These are phyloP conservation scores for Pelvicachromis taeniatus DNA, from an alignment of 2,113 vertebrate species.

Conservation along the genomic window DNA sequence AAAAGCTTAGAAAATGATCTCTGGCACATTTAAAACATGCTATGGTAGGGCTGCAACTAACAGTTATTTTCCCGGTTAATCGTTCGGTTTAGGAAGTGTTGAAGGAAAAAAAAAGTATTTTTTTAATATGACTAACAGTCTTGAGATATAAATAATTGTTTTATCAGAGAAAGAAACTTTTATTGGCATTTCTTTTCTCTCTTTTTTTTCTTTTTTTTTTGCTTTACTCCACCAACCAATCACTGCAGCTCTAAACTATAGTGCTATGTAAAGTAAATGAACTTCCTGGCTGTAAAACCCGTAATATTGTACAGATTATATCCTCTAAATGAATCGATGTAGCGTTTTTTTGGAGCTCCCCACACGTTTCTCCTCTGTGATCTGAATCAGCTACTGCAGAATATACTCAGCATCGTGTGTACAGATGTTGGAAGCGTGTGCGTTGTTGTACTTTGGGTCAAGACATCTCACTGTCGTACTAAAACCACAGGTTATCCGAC, in stretches of 20 bases:
- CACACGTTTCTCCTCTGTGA: conserved; percentile 42
- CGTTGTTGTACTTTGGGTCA: conserved; percentile 39
- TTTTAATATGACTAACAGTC: neutral
- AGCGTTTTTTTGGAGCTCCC: conserved; percentile 37
- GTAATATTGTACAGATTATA: conserved; percentile 24
- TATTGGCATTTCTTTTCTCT: neutral
- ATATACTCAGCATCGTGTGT: conserved; percentile 38
- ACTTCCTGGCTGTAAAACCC: conserved; percentile 13
- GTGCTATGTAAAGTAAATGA: neutral
- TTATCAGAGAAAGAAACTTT: neutral
- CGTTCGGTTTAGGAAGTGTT: neutral
- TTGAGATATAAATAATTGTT: neutral
- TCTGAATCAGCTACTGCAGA: conserved; percentile 13
- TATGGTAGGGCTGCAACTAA: neutral
- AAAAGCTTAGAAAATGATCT: neutral
- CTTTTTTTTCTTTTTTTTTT: neutral
- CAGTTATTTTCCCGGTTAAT: neutral
- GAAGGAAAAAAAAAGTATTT: neutral
- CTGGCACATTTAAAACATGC: neutral
- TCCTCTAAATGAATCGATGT: neutral
- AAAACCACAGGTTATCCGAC: neutral
- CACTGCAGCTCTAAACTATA: neutral
- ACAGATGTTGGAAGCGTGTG: conserved; percentile 41
- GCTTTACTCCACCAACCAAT: neutral
- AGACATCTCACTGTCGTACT: neutral